phyloP scores from a whole-genome alignment of 2,113 vertebrate genomes.

The Prionailurus bengalensis region DNA sequence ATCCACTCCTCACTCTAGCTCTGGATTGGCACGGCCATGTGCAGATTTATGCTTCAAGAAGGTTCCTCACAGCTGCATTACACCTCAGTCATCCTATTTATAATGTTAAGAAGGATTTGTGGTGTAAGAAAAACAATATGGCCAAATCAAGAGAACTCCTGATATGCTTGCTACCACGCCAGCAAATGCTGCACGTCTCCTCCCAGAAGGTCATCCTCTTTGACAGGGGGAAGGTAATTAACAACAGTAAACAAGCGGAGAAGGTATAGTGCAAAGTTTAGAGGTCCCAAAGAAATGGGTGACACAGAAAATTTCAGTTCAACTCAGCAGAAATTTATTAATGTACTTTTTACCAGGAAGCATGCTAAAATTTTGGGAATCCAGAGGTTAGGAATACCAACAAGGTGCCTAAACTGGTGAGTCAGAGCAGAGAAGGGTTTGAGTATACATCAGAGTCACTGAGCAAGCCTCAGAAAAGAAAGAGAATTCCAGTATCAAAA shows the following conservation, averaged over 20 bases:
- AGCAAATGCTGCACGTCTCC: background rate
- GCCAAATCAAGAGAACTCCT: background rate
- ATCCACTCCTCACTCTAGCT: background rate
- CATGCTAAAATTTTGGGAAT: background rate
- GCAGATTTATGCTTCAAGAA: background rate
- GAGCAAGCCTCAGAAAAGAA: background rate
- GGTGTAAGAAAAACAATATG: background rate
- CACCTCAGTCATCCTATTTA: background rate
- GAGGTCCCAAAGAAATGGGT: background rate
- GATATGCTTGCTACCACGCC: background rate
- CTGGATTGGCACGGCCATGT: background rate
- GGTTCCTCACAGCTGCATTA: background rate
- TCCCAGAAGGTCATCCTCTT: background rate
- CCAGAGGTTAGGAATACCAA: background rate
- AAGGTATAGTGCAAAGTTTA: background rate
- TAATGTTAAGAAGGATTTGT: background rate
- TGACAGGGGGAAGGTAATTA: background rate
- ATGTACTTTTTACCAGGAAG: background rate
- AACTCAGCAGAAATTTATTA: background rate
- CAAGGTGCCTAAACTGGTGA: background rate
- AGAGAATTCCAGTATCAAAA: background rate
- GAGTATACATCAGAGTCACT: background rate
- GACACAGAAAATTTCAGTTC: background rate
- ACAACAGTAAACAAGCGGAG: background rate
- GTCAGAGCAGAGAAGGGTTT: background rate